These are phyloP conservation scores for Parascotia fuliginaria DNA, from an alignment of 2,888 invertebrate genomes.

Conservation along the genomic window DNA sequence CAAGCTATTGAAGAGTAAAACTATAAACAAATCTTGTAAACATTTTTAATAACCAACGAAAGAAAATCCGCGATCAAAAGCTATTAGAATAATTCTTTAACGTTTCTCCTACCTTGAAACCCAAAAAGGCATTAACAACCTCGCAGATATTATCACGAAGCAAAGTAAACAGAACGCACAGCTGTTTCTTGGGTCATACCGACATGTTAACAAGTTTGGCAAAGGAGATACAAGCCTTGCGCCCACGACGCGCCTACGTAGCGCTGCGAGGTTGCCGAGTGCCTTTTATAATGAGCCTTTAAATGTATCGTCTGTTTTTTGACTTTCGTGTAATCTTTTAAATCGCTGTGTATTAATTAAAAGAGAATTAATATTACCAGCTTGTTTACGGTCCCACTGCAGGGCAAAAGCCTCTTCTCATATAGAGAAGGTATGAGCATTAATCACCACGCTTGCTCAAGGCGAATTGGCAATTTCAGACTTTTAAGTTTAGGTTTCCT, in stretches of 20 bases:
- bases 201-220: conserved; percentile 31
- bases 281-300: conserved; percentile 1
- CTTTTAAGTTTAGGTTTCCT: too few relatives aligned
- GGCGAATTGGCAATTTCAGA: too few relatives aligned
- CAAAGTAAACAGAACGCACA: conserved; percentile 6
- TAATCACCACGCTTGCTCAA: too few relatives aligned
- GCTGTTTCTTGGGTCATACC: conserved; percentile 40
- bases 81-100: background rate
- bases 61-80: background rate
- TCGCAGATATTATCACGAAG: conserved; percentile 8
- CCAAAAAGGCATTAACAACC: conserved; percentile 2
- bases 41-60: too few relatives aligned
- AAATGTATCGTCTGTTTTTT: background rate
- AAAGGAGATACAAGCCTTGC: conserved; percentile 40
- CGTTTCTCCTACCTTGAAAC: background rate
- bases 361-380: too few relatives aligned
- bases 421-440: too few relatives aligned
- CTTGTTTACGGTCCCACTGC: too few relatives aligned
- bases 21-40: too few relatives aligned
- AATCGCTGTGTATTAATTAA: too few relatives aligned
- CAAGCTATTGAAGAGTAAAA: too few relatives aligned
- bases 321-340: background rate
- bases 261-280: conserved; percentile 24
- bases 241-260: conserved; percentile 45
- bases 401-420: too few relatives aligned